These are phyloP conservation scores for Elysia crispata DNA, from an alignment of 2,888 invertebrate genomes.

Conservation along the genomic window DNA sequence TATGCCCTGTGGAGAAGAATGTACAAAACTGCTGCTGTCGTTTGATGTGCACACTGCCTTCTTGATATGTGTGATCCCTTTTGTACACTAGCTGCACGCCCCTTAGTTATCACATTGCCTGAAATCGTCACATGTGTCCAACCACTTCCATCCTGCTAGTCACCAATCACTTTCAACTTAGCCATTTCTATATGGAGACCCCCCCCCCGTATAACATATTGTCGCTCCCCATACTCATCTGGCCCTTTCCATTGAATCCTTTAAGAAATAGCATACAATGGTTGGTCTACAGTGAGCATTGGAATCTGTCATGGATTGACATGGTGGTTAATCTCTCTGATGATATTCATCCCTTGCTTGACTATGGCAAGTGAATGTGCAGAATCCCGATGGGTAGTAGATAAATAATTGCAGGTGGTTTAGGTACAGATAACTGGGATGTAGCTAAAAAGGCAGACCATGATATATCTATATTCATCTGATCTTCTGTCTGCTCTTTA, in stretches of 20 bases:
- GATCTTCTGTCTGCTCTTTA: too few relatives aligned
- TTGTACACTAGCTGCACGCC: too few relatives aligned
- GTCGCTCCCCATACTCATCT: constrained; percentile 59
- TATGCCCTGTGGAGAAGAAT: background rate
- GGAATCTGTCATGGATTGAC: constrained; percentile 65
- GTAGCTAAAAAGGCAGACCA: too few relatives aligned
- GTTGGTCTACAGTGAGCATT: constrained; percentile 62
- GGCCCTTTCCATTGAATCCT: constrained; percentile 66
- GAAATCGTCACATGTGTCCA: too few relatives aligned
- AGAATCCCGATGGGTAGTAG: constrained; percentile 1
- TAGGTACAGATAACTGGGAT: background rate
- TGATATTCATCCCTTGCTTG: constrained; percentile 56
- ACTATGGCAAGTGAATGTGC: constrained; percentile 58
- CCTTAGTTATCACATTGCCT: too few relatives aligned
- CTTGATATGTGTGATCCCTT: constrained; percentile 54
- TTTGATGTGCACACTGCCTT: constrained; percentile 1
- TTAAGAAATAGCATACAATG: constrained; percentile 64
- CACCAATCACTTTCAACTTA: constrained; percentile 57
- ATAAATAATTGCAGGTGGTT: background rate
- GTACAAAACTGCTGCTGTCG: constrained; percentile 18
- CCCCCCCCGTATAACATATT: constrained; percentile 63
- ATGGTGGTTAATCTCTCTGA: constrained; percentile 42
- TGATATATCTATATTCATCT: too few relatives aligned
- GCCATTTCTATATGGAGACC: constrained; percentile 70
- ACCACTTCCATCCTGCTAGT: too few relatives aligned